Evolutionary conservation across 92 coral and sea anemone genomes (phyloP), one percentile per base, ranked within the genome.

Genomic region (Umimayanthus kanabou): DNA sequence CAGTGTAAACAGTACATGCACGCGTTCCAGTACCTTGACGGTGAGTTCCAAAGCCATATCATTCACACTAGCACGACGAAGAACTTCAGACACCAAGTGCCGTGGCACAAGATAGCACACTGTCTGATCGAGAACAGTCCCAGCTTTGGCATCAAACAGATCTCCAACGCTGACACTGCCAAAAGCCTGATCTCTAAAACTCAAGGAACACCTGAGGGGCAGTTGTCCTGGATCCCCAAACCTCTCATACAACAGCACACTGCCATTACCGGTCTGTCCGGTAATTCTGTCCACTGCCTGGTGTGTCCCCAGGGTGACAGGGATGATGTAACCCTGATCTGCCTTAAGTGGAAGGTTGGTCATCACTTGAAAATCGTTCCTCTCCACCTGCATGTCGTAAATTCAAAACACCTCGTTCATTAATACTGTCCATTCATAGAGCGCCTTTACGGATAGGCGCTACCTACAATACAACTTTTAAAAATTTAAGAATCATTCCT

Each of bases 51-150:
- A 77, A 50, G 88, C 87, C 14, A 85, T 88, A 2, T 91, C 91
- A 22, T 45, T 75, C 11, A 81, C 79, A 39, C 93, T 80, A 10
- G 95, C 92, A 37, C 92, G 90, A 16, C 66, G 87, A 13, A 81
- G 47, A 25, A 80, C 88, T 25, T 89, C 96, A 2, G 90, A 57
- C 20, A 80, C 25, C 10, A 82, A 43, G 22, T 69, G 82, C 65
- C 87, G 90, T 26, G 99, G 98, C 39, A 95, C 85, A 77, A 95
- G 61, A 70, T 90, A 95, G 86, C 99, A 97, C 79, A 96, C 92
- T 7, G 97, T 93, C 43, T 85, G 81, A 43, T 98, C 98, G 37
- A 77, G 64, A 43, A 88, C 58, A 18, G 88, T 80, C 4, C 98
- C 99, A 66, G 97, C 91, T 85, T 91, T 94, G 33, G 92, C 94